A percentile compares a stretch with the other conserved stretches of the same genome.
These are phyloP conservation scores for Rotaria macrura DNA, from an alignment of 2,888 invertebrate genomes.

Conservation along the genomic window DNA sequence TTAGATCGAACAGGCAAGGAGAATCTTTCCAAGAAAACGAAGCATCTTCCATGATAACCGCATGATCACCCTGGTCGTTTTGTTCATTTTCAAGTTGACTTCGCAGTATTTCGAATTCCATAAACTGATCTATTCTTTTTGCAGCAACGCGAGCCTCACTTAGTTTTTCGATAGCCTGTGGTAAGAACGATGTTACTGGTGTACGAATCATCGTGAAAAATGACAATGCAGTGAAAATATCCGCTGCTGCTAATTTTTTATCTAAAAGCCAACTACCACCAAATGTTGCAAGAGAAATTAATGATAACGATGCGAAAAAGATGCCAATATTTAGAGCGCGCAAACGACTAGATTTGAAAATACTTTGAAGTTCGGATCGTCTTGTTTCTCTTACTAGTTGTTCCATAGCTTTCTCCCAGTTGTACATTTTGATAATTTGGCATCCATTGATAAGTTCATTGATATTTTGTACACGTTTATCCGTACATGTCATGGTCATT, in stretches of 20 bases:
- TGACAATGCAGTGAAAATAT: not conserved
- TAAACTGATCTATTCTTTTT: not conserved
- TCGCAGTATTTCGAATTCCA: not conserved
- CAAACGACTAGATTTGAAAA: not conserved
- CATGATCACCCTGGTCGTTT: not conserved
- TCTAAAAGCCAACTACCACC: not conserved
- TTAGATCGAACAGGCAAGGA: not conserved
- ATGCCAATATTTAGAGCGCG: not conserved
- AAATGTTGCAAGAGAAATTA: too few species aligned
- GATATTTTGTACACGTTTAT: slow-evolving; percentile 80
- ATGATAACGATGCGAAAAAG: not conserved
- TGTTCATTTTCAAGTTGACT: not conserved
- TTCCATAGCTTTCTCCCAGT: slow-evolving; percentile 81
- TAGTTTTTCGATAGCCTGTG: too few species aligned
- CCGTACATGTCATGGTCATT: slow-evolving; percentile 44
- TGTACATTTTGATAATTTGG: slow-evolving; percentile 90
- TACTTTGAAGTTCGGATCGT: not conserved
- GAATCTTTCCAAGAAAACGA: not conserved
- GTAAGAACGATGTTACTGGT: not conserved
- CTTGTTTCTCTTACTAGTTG: slow-evolving; percentile 37
- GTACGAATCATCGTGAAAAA: not conserved
- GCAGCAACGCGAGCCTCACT: not conserved
- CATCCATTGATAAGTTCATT: slow-evolving; percentile 85
- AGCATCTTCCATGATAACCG: not conserved
- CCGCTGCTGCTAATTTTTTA: not conserved